Base-by-base conservation (phyloP, 53 echinoderm and acorn worm genomes). In the Stichopus horrens region DNA sequence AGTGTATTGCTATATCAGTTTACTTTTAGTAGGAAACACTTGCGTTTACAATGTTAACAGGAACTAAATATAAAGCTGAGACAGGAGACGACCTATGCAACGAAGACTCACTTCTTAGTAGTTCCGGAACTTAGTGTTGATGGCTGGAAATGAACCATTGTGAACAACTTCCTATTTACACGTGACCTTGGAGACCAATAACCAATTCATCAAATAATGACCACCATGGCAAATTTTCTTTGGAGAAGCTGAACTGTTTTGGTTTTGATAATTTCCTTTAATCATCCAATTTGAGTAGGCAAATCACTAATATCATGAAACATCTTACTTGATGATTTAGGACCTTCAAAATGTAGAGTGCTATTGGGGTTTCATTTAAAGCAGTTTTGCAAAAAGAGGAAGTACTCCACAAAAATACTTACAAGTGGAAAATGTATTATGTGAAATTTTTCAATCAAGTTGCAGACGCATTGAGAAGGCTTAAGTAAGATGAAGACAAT, bases 71-170 rank as follows among this genome's bases (percentile, higher is more conserved):
- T 13, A 18, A 19, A 71, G 71, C n/a, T 71, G 18, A 13, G 19
- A 71, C 71, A 71, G 19, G 71, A 6, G 71, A 71, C 18, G 71
- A 71, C 18, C 71, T 20, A 16, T 71, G 18, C 18, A 71, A 71
- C 4, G 19, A 68, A 63, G 16, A 63, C 10, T 20, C 19, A 71
- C 14, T 71, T 20, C 19, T 14, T 55, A 81, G n/a, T 58, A 58
- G 21, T 58, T 81, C 81, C 55, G 81, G 81, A 81, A 57, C 21
- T 53, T 11, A 76, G 53, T 57, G 21, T 21, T 21, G 52, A 81
- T 21, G 21, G 68, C 22, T 86, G 73, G 73, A 86, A 53, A 68
- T 73, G 67, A 51, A 86, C 86, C 67, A 52, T 59, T 53, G 63
- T 73, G 60, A 51, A 21, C 65, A 63, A 73, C 23, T 53, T 68